These are phyloP conservation scores for Pterostichus madidus DNA, from an alignment of 2,888 invertebrate genomes.

Conservation along the genomic window DNA sequence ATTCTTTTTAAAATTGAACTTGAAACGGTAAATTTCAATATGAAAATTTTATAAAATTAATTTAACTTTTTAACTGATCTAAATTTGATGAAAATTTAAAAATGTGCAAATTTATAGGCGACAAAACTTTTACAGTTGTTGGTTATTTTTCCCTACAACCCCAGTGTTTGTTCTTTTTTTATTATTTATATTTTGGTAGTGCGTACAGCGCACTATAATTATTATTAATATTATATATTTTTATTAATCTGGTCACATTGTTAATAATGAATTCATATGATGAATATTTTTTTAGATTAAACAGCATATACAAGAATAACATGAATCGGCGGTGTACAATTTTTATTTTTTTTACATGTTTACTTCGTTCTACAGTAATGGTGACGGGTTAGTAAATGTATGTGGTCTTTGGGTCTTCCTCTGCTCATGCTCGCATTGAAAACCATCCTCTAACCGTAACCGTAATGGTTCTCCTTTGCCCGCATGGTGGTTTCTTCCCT, in stretches of 20 bases:
- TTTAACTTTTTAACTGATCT: slow-evolving; percentile 50
- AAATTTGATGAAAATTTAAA: slow-evolving; percentile 31
- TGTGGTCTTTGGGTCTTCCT: slow-evolving; percentile 49
- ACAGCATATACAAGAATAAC: slow-evolving; percentile 40
- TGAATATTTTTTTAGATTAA: slow-evolving; percentile 59
- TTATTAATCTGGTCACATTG: slow-evolving; percentile 58
- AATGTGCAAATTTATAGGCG: slow-evolving; percentile 31
- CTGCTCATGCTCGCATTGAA: too few relatives aligned
- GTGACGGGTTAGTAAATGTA: slow-evolving; percentile 35
- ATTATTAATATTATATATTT: slow-evolving; percentile 52
- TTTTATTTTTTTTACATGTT: slow-evolving; percentile 40
- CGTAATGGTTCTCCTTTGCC: neutral
- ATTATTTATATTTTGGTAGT: slow-evolving; percentile 59
- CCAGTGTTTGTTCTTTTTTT: slow-evolving; percentile 46
- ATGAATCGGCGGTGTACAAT: slow-evolving; percentile 19
- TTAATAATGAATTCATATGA: slow-evolving; percentile 56
- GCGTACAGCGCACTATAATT: slow-evolving; percentile 55
- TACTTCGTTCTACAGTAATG: slow-evolving; percentile 44
- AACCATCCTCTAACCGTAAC: neutral
- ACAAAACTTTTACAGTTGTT: slow-evolving; percentile 40
- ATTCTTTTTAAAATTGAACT: slow-evolving; percentile 53
- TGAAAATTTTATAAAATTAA: slow-evolving; percentile 44
- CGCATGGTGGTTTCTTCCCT: slow-evolving; percentile 16
- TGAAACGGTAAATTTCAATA: slow-evolving; percentile 56
- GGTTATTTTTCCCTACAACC: slow-evolving; percentile 54